phyloP scores from a whole-genome alignment of 2,888 invertebrate genomes.

The Drosophila falleni region DNA sequence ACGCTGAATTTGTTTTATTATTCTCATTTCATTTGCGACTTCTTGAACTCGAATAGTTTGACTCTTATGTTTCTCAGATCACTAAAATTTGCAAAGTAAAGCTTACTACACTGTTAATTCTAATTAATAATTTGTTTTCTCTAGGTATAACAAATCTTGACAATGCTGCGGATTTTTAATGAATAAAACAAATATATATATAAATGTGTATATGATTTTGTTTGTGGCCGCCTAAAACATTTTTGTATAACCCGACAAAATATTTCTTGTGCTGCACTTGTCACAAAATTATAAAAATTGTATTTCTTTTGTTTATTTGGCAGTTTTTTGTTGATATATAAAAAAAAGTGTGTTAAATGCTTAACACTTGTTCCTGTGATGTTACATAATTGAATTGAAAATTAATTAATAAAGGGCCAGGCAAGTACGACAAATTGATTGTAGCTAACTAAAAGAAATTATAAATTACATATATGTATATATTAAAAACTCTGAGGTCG shows the following conservation, averaged over 20 bases:
- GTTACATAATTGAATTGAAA: slow-evolving; percentile 35
- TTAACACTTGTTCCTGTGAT: slow-evolving; percentile 42
- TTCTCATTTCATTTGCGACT: slow-evolving; percentile 34
- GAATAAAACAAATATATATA: slow-evolving; percentile 19
- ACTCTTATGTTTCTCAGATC: slow-evolving; percentile 58
- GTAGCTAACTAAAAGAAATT: slow-evolving; percentile 28
- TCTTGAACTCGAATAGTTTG: slow-evolving; percentile 38
- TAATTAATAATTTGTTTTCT: slow-evolving; percentile 39
- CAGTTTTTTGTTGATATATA: slow-evolving; percentile 42
- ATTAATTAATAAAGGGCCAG: slow-evolving; percentile 9
- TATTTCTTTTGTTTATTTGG: slow-evolving; percentile 46
- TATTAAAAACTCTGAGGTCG: slow-evolving; percentile 30
- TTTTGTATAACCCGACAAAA: slow-evolving; percentile 17
- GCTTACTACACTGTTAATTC: slow-evolving; percentile 66
- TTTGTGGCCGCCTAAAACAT: slow-evolving; percentile 18
- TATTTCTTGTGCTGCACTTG: slow-evolving; percentile 44
- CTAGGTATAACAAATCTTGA: slow-evolving; percentile 18
- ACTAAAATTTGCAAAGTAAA: slow-evolving; percentile 78
- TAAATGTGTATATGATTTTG: slow-evolving; percentile 5
- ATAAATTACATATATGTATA: slow-evolving; percentile 23
- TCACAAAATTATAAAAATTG: slow-evolving; percentile 38
- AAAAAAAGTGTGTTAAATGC: slow-evolving; percentile 7
- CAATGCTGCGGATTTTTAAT: slow-evolving; percentile 19
- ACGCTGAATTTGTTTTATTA: slow-evolving; percentile 10
- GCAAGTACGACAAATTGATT: slow-evolving; percentile 34